Evolutionary conservation across 53 echinoderm and acorn worm genomes (phyloP), one percentile per base, ranked within the genome.

Genomic region (Holothuria scabra): DNA sequence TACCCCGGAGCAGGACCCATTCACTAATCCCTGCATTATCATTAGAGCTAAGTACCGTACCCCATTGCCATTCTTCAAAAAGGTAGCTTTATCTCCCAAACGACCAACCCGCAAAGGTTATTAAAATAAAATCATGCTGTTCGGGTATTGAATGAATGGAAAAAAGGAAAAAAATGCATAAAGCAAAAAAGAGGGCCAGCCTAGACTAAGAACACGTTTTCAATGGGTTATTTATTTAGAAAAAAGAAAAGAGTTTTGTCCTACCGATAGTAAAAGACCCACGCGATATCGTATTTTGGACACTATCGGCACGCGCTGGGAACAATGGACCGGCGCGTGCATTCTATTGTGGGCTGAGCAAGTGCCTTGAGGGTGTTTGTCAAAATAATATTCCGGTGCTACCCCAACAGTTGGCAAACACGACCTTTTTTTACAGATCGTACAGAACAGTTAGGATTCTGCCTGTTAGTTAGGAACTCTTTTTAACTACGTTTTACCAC

Each of bases 31-130:
- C 16, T 52, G 52, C 18, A 52, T 52, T 52, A 52, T 52, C 52
- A 52, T 52, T 52, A 52, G 52, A 52, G 16, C 16, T 52, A 52
- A 52, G 52, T 52, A 52, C 52, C 52, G 16, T 52, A 52, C 52
- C 48, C 52, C 52, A 18, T 41, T 52, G 52, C 52, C 18, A 52
- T 18, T 18, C 52, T 52, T 52, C 5, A 52, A 52, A 16, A 16
- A 52, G 52, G 52, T 52, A 52, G 1, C 69, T 37, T 69, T 69
- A 69, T 69, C 69, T 69, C 35, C 34, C 22, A 23, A 20, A 41
- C 69, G 69, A 69, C 69, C 69, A 69, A 34, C 21, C 41, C 34
- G 69, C 69, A 37, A 69, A 41, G 69, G 69, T 69, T 69, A 69
- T 69, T 69, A 69, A 69, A 69, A 69, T 69, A 69, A 30, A 69